These are phyloP conservation scores for Oncopodura yosiiana DNA, from an alignment of 1,140 invertebrate genomes.

Conservation along the genomic window DNA sequence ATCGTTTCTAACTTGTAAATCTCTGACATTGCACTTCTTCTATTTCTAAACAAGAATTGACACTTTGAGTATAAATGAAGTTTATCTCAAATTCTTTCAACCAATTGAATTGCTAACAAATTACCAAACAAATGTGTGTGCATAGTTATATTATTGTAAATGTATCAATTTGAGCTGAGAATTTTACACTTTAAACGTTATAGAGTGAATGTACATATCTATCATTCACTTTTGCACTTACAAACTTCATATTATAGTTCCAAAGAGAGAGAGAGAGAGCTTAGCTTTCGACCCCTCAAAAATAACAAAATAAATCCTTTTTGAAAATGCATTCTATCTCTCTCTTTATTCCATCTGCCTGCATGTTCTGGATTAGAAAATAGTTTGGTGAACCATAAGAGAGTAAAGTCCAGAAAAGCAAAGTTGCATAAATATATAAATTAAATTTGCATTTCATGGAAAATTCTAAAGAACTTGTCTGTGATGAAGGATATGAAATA, in stretches of 20 bases:
- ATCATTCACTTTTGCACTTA: background rate
- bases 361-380: too few species aligned
- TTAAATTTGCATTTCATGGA: too few species aligned
- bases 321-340: background rate
- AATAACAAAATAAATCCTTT: conserved; percentile 17
- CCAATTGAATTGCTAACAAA: too few species aligned
- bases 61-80: background rate
- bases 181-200: background rate
- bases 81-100: background rate
- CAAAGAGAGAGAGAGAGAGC: conserved; percentile 5
- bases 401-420: too few species aligned
- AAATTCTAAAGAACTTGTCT: too few species aligned
- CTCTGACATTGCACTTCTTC: background rate
- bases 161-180: background rate
- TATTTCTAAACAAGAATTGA: background rate
- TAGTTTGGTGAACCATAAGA: too few species aligned
- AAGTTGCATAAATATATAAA: too few species aligned
- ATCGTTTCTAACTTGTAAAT: background rate
- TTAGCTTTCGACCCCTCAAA: conserved; percentile 14
- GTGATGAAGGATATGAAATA: too few species aligned
- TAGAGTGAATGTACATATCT: background rate
- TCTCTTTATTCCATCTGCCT: too few species aligned
- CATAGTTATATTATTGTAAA: background rate
- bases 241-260: background rate
- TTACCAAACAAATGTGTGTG: too few species aligned